Evolutionary conservation across 2,797 vertebrate genomes (phyloP), one percentile per base, ranked within the genome.

Genomic region (Pseudomugil tenellus): DNA sequence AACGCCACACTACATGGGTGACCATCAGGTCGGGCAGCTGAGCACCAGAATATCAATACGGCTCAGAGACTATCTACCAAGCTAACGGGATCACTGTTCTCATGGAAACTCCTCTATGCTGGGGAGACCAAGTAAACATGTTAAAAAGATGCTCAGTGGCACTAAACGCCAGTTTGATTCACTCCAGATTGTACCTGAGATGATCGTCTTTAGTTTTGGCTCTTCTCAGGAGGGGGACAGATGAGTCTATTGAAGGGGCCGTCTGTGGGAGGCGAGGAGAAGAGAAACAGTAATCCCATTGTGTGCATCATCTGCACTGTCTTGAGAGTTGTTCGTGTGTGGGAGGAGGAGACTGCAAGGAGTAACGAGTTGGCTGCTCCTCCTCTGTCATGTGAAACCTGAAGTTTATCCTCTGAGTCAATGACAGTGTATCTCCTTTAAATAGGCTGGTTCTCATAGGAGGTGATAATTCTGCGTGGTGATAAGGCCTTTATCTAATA

Each of bases 401-500:
- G 89, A 92, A 92, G 92, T 93, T 75, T 92, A 93, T 91, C 84
- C 78, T 89, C 83, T 63, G 84, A 84, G 86, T 93, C 92, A 93
- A 92, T 94, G 91, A 90, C 89, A 88, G 91, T 61, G 76, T 74
- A 65, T 80, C 89, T 28, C 87, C 91, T 90, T 90, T 71, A 91
- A 94, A 87, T 86, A 65, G 23, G 52, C 79, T 79, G 83, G 63
- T 49, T 85, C 84, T 92, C 90, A 86, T 90, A 80, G 83, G 91
- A 94, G 86, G 91, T 84, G 63, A 92, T 88, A 85, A 94, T 94
- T 95, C 92, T 92, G 88, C 86, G 91, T 84, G 85, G 92, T 82
- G 93, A 93, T 94, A 93, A 94, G 90, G 90, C 91, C 90, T 94
- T 90, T 79, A 83, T 92, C 89, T 94, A 95, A 94, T 93, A 89